A percentile compares a stretch with the other conserved stretches of the same genome.
phyloP scores from a whole-genome alignment of 2,888 invertebrate species.

The Meteorus cinctellus region DNA sequence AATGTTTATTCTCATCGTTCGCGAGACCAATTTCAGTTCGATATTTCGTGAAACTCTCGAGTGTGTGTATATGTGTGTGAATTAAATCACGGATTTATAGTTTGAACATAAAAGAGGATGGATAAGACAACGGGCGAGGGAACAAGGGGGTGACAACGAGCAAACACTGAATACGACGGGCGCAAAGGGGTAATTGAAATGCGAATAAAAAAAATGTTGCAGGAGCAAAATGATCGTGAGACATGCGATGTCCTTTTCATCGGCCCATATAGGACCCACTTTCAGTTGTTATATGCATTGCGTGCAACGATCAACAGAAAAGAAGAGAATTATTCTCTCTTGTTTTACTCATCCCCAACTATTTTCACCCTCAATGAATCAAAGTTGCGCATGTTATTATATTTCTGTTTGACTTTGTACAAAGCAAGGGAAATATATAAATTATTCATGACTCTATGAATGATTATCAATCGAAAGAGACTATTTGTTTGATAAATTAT shows the following conservation, averaged over 20 bases:
- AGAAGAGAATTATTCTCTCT: constrained; percentile 1
- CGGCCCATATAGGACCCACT: constrained; percentile 39
- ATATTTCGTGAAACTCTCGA: neutral
- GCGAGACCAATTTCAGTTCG: neutral
- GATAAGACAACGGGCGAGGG: neutral
- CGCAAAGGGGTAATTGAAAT: constrained; percentile 46
- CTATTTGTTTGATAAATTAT: too few relatives aligned
- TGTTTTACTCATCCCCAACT: neutral
- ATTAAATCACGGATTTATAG: neutral
- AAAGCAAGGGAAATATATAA: neutral
- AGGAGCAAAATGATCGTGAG: constrained; percentile 53
- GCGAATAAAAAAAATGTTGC: constrained; percentile 45
- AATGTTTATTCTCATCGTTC: constrained; percentile 7
- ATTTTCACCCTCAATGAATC: constrained; percentile 5
- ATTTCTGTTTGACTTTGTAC: neutral
- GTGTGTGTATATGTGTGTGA: neutral
- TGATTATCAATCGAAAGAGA: too few relatives aligned
- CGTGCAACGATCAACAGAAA: neutral
- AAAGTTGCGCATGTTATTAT: neutral
- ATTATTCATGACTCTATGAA: neutral
- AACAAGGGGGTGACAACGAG: constrained; percentile 4
- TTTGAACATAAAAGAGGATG: neutral
- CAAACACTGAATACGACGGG: constrained; percentile 4
- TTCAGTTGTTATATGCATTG: neutral
- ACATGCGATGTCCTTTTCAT: constrained; percentile 66